phyloP scores from a whole-genome alignment of 2,113 vertebrate species.

The Neogobius melanostomus region DNA sequence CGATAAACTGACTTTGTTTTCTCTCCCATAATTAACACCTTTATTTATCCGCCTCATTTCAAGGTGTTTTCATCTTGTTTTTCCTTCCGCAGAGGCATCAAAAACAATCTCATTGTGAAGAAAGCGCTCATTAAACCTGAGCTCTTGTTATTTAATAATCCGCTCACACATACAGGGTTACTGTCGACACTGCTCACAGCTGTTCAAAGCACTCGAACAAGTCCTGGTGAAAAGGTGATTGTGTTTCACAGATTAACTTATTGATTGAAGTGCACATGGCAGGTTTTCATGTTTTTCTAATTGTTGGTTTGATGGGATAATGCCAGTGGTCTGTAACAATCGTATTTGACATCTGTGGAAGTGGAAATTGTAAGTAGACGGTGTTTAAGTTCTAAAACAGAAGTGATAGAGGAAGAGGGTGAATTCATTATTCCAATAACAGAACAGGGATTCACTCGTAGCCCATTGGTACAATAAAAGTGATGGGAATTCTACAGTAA shows the following conservation, averaged over 20 bases:
- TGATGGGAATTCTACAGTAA: no score
- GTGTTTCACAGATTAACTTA: not conserved
- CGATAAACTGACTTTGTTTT: not conserved
- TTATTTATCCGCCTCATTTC: constrained; percentile 14
- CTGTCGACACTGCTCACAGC: not conserved
- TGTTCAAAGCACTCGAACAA: not conserved
- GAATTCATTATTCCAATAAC: no score
- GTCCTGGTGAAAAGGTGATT: not conserved
- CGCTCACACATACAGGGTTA: not conserved
- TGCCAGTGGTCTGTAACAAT: no score
- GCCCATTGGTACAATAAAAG: no score
- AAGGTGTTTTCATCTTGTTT: constrained; percentile 8
- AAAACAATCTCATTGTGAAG: constrained; percentile 13
- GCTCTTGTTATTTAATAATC: constrained; percentile 30
- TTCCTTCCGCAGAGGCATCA: constrained; percentile 9
- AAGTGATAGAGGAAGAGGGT: no score
- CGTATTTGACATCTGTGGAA: no score
- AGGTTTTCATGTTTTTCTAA: no score
- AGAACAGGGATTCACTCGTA: no score
- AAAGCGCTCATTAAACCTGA: constrained; percentile 45
- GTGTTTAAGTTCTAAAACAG: no score
- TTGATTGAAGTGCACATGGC: not conserved
- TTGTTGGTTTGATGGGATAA: no score
- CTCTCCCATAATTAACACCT: constrained; percentile 17
- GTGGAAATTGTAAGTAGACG: no score